Evolutionary conservation across 2,797 vertebrate genomes (phyloP).

Genomic region (Acanthopagrus latus): DNA sequence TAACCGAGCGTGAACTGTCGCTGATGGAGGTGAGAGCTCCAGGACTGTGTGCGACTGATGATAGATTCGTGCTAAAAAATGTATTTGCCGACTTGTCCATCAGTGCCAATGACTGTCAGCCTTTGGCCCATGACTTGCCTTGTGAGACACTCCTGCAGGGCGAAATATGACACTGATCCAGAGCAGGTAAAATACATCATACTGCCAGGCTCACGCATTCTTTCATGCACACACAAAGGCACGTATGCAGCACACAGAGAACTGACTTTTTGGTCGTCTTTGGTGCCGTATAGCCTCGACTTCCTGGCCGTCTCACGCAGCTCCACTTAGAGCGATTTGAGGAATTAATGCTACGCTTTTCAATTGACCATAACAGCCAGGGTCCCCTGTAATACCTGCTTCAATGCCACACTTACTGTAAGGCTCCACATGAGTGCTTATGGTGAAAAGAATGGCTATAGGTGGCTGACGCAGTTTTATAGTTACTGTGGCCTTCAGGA

Average conservation of each 20-base stretch:
- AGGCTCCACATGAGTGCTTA: constrained; percentile 24
- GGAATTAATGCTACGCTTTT: constrained; percentile 56
- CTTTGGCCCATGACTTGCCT: constrained; percentile 50
- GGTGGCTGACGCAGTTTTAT: constrained; percentile 37
- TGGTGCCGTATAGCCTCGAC: constrained; percentile 4
- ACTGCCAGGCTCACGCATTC: constrained; percentile 49
- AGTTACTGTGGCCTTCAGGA: constrained; percentile 44
- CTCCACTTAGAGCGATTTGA: constrained; percentile 42
- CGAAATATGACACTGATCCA: constrained; percentile 71
- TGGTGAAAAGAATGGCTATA: constrained; percentile 22
- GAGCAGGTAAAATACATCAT: constrained; percentile 64
- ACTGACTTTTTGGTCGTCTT: constrained; percentile 44
- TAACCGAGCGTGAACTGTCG: constrained; percentile 24
- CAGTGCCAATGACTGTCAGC: constrained; percentile 63
- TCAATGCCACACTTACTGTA: constrained; percentile 39
- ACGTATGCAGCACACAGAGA: constrained; percentile 11
- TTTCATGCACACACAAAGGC: constrained; percentile 35
- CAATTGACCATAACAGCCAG: constrained; percentile 27
- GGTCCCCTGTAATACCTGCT: constrained; percentile 10
- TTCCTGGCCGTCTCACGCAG: constrained; percentile 20
- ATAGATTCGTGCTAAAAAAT: constrained; percentile 62
- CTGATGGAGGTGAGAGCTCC: constrained; percentile 25
- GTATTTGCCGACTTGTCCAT: constrained; percentile 66
- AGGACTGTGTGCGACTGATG: constrained; percentile 29
- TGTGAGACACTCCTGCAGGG: constrained; percentile 52